A percentile compares a stretch with the other conserved stretches of the same genome.
These are phyloP conservation scores for Empidonax alnorum DNA, from an alignment of 2,113 vertebrate genomes.

Conservation along the genomic window DNA sequence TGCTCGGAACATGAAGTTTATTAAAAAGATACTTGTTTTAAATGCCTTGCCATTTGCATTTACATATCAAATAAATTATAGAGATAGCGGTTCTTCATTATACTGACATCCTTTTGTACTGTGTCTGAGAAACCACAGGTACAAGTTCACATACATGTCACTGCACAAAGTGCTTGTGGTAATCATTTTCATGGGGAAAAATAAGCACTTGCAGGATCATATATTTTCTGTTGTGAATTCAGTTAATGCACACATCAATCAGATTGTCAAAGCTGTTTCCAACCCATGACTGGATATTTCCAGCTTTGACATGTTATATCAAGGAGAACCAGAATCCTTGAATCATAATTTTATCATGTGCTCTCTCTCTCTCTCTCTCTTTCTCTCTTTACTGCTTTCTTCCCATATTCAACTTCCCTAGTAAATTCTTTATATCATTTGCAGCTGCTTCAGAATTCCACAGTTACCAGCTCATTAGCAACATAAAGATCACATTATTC, in stretches of 20 bases:
- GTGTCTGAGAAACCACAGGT: background rate
- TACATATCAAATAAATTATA: background rate
- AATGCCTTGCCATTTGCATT: background rate
- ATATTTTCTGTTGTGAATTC: constrained; percentile 15
- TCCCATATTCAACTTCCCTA: background rate
- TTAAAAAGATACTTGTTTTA: background rate
- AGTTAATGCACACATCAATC: constrained; percentile 43
- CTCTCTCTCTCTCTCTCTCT: background rate
- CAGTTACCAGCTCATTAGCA: background rate
- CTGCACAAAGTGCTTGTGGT: background rate
- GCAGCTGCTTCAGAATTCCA: background rate
- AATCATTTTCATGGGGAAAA: constrained; percentile 38
- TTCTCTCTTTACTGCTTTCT: background rate
- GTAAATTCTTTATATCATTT: background rate
- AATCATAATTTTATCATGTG: background rate
- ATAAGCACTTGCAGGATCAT: constrained; percentile 12
- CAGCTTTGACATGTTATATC: constrained; percentile 14
- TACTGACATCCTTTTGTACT: background rate
- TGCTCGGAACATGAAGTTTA: background rate
- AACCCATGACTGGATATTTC: constrained; percentile 9
- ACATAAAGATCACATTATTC: background rate
- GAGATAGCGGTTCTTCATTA: background rate
- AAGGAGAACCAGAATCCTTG: constrained; percentile 23
- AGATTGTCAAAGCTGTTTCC: constrained; percentile 49
- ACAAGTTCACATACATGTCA: background rate